Base-by-base conservation (phyloP, 2,888 invertebrate genomes). In the Eupsilia transversa region DNA sequence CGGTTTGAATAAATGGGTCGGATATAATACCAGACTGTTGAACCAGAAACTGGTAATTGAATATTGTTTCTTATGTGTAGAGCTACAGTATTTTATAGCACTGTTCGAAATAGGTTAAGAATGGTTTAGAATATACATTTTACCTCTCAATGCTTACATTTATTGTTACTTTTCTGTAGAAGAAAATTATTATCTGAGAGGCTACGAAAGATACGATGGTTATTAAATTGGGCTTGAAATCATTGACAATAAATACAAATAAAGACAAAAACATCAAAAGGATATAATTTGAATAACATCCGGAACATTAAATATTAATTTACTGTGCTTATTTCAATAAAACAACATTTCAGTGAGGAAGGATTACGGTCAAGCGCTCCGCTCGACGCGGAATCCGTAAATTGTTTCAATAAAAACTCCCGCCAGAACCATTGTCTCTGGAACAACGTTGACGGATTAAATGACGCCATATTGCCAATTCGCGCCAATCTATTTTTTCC, bases 1-100 rank as follows among this genome's bases (percentile, higher is more conserved):
- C 70, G 80, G 74, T 79, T 86, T 79, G 73, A 79, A 79, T 75
- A 86, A 79, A 88, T 82, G 86, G 85, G 79, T 71, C 69, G 79
- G 77, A 82, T 75, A 72, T 87, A 85, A 80, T 85, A 80, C 67
- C 70, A 83, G 66, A 69, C 57, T 61, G 71, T 72, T 80, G 70
- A 79, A 76, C 66, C 72, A 77, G 67, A 74, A 80, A 74, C 60
- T 67, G 67, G 61, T 81, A 71, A 84, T 77, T 71, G 57, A 80
- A 80, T 64, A 84, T 64, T 72, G 65, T 69, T 63, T 74, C 65
- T 68, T 35, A 54, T 65, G 65, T 67, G 61, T 38, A 49, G 59
- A 59, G 33, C 33, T 5, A n/a, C n/a, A n/a, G 23, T 49, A 66
- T 69, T 70, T 79, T 46, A 57, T 61, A 49, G 54, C 27, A 54